Evolutionary conservation across 2,113 vertebrate species (phyloP), one percentile per base, ranked within the genome.

Genomic region (Oncorhynchus keta): DNA sequence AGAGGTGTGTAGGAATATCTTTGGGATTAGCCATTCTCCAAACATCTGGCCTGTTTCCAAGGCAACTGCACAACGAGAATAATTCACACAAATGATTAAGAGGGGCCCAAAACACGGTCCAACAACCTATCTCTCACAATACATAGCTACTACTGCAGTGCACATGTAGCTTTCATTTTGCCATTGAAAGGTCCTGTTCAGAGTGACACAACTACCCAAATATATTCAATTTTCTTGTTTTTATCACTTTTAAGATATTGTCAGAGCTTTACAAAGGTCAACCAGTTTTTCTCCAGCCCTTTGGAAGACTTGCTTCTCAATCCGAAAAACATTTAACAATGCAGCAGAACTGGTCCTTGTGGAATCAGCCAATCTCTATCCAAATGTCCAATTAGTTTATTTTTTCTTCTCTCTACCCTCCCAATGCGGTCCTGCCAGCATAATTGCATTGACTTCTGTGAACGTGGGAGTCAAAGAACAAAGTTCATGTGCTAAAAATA

Each of bases 31-130:
- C 82, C 81, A 84, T 81, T 76, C 84, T 65, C 74, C 75, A 77
- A 82, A 80, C 83, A 86, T 83, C 81, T 85, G 85, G 76, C 78
- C 59, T 35, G 83, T 86, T 83, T 80, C 86, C 75, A 49, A 16
- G 79, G 72, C 65, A 80, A 85, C 68, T 0, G 30, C 62, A 57
- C 20, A 66, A 39, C 1, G 51, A 66, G 64, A 49, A 77, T 73
- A 49, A 77, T 73, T 79, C 75, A 77, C 68, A 81, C 59, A 61
- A 35, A 67, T 70, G 70, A 64, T 76, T 39, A 51, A 35, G 67
- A 1, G 3, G 13, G 1, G 32, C 6, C 45, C 49, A 75, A 66
- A 69, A 0, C 75, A 72, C 26, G 1, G 66, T 20, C 14, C 66
- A 39, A 30, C 66, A 32, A 18, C 14, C 66, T 20, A 68, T 30